phyloP scores from a whole-genome alignment of 2,797 vertebrate genomes.

The Poeciliopsis turneri region DNA sequence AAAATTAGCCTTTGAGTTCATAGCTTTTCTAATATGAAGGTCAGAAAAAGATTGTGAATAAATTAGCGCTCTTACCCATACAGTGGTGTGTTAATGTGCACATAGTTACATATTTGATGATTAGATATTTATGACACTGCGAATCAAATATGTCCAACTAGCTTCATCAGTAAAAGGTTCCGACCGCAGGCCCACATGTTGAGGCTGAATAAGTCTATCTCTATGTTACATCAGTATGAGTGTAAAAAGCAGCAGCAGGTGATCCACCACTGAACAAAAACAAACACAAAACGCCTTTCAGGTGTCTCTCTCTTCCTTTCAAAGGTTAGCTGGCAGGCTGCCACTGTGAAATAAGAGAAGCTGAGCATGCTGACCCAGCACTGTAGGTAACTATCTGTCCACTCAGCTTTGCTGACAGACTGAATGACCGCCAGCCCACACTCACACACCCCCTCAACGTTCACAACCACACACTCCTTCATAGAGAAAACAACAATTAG shows the following conservation, averaged over 20 bases:
- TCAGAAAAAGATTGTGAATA: background rate
- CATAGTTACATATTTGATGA: background rate
- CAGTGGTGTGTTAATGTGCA: background rate
- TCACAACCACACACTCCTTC: slow-evolving; percentile 24
- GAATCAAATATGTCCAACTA: slow-evolving; percentile 2
- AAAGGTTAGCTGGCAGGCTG: slow-evolving; percentile 44
- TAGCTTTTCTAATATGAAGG: slow-evolving; percentile 1
- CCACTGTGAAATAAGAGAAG: slow-evolving; percentile 61
- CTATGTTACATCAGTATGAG: background rate
- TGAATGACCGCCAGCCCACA: slow-evolving; percentile 34
- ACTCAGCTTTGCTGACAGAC: slow-evolving; percentile 47
- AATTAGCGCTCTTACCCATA: background rate
- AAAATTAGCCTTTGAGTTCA: background rate
- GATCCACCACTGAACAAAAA: slow-evolving; percentile 22
- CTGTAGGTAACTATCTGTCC: slow-evolving; percentile 68
- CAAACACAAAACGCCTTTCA: slow-evolving; percentile 64
- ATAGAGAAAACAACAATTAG: slow-evolving; percentile 26
- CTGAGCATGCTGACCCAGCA: slow-evolving; percentile 62
- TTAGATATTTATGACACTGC: background rate
- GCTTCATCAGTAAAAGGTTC: background rate
- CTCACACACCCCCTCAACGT: slow-evolving; percentile 15
- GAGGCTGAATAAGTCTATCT: background rate
- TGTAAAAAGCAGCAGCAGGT: slow-evolving; percentile 13
- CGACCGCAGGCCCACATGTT: background rate
- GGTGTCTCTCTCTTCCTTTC: slow-evolving; percentile 36